Base-by-base conservation (phyloP, 2,113 vertebrate species). In the Chitala chitala region DNA sequence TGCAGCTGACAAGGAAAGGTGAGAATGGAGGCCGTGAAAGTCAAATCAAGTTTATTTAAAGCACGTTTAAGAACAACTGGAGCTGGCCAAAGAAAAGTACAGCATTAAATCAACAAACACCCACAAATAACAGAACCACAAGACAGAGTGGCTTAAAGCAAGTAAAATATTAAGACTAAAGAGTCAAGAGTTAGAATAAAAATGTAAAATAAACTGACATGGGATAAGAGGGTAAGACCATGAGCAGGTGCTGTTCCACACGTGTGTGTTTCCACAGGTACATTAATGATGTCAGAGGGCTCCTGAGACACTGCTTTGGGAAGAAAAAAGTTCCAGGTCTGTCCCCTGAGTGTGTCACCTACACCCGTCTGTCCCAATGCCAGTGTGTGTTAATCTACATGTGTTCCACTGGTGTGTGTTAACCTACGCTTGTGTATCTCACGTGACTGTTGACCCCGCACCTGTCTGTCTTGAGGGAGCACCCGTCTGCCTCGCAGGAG, bases 1-100 rank as follows among this genome's bases (percentile, higher is more conserved):
- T 65, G 78, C 90, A 78, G 64, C 85, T 0, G 81, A 90, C 82
- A 99, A 98, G 77, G 87, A 93, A 77, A 94, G 87, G 95, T 94
- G 76, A 87, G 82, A 26, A 15, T 1, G 29, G 15, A 7, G 5
- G 56, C 13, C 26, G 33, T 26, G 20, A 33, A 7, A 15, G 33
- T 63, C 29, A n/a, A 54, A 54, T n/a, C n/a, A n/a, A n/a, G n/a
- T n/a, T n/a, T n/a, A n/a, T n/a, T n/a, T n/a, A n/a, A n/a, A n/a
- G n/a, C n/a, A n/a, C n/a, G n/a, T n/a, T n/a, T n/a, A n/a, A n/a
- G n/a, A n/a, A n/a, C n/a, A n/a, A n/a, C n/a, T n/a, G n/a, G n/a
- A n/a, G n/a, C n/a, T n/a, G n/a, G n/a, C n/a, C n/a, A n/a, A n/a
- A n/a, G n/a, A n/a, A n/a, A n/a, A n/a, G n/a, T n/a, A n/a, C n/a